Conservation (phyloP, 2,113 vertebrate species). For the Myiozetetes cayanensis region DNA sequence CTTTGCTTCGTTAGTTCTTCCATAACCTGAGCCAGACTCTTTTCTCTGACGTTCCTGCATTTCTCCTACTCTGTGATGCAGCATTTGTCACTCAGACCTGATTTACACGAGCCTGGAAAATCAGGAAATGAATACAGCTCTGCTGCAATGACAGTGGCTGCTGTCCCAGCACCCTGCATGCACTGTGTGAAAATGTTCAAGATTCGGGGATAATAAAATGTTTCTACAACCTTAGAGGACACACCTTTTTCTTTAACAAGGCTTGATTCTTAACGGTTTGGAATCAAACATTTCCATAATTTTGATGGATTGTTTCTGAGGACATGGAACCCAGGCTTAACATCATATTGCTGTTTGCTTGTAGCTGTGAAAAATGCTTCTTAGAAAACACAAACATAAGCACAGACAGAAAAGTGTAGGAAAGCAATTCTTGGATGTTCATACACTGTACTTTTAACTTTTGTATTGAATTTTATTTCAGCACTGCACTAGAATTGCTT, state of each 20-base stretch:
- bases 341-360: background rate
- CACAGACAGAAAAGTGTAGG: background rate
- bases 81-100: background rate
- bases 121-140: background rate
- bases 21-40: accelerated
- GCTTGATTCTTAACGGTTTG: background rate
- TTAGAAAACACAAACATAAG: background rate
- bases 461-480: background rate
- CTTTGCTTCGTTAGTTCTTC: background rate
- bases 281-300: background rate
- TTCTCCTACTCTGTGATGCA: background rate
- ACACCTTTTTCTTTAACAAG: background rate
- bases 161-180: background rate
- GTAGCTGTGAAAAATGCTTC: background rate
- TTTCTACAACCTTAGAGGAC: background rate
- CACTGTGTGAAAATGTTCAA: background rate
- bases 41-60: background rate
- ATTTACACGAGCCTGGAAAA: background rate
- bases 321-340: background rate
- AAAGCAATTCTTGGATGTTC: background rate
- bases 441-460: background rate
- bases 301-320: background rate
- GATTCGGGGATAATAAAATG: background rate
- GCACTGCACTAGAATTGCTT: background rate
- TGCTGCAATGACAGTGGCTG: background rate